These are phyloP conservation scores for Papilio polyxenes DNA, from an alignment of 1,140 invertebrate species.

Conservation along the genomic window DNA sequence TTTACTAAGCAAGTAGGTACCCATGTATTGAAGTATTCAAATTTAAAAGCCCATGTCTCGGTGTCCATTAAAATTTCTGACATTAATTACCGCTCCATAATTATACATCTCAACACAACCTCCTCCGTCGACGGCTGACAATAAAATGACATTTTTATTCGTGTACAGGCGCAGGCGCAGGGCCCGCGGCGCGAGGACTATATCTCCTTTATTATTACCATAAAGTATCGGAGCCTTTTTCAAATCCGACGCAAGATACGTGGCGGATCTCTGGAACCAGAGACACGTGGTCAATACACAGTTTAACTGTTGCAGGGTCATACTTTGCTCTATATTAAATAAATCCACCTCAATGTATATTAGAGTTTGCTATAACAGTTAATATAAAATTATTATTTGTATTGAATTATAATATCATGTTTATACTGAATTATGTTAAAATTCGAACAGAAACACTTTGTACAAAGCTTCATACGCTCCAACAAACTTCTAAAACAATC, in stretches of 20 bases:
- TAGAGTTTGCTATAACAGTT: too few relatives aligned
- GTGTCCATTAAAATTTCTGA: conserved; percentile 2
- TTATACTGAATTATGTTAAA: too few relatives aligned
- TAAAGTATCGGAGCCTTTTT: conserved; percentile 31
- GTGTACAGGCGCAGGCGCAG: not conserved
- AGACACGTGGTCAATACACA: conserved; percentile 11
- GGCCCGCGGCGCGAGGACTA: conserved; percentile 4
- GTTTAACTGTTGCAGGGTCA: not conserved
- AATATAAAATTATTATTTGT: too few relatives aligned
- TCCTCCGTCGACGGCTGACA: conserved; percentile 38
- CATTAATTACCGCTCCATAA: conserved; percentile 32
- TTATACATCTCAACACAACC: conserved; percentile 30
- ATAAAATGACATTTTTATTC: conserved; percentile 44
- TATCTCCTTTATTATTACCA: conserved; percentile 35
- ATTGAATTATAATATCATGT: too few relatives aligned
- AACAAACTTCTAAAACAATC: too few relatives aligned
- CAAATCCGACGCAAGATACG: conserved; percentile 29
- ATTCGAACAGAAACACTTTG: too few relatives aligned
- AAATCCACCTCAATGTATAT: too few relatives aligned
- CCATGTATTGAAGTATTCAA: not conserved
- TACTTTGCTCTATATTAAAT: too few relatives aligned
- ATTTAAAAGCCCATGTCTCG: not conserved
- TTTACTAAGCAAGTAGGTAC: not conserved
- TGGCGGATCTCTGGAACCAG: not conserved
- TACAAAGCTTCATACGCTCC: too few relatives aligned